Evolutionary conservation across 2,888 invertebrate species (phyloP).

Genomic region (Melanophora roralis): DNA sequence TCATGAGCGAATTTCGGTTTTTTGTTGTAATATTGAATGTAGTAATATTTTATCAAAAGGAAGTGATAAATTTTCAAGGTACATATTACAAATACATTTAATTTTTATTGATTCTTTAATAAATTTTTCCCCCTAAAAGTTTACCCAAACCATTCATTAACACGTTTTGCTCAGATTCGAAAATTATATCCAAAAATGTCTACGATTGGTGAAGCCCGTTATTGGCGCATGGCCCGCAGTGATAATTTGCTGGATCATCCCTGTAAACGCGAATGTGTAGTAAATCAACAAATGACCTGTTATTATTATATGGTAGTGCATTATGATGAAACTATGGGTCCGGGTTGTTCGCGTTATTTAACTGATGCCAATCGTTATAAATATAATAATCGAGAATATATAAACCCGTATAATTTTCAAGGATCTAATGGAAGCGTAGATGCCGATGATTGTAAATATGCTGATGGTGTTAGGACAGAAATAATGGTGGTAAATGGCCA

Average conservation of each 20-base stretch:
- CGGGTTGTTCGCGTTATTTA: conserved; percentile 69
- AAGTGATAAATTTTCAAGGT: conserved; percentile 53
- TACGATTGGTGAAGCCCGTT: conserved; percentile 63
- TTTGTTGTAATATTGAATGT: conserved; percentile 3
- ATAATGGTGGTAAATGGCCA: conserved; percentile 72
- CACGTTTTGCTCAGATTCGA: conserved; percentile 67
- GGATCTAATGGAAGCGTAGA: background rate
- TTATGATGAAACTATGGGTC: conserved; percentile 73
- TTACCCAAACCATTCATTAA: conserved; percentile 8
- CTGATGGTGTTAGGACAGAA: conserved; percentile 69
- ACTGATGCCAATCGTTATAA: conserved; percentile 68
- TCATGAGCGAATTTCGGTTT: conserved; percentile 29
- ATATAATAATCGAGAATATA: conserved; percentile 66
- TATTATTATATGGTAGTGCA: conserved; percentile 73
- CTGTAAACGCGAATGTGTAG: conserved; percentile 70
- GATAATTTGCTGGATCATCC: conserved; percentile 68
- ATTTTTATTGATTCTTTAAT: background rate
- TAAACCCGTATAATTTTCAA: conserved; percentile 64
- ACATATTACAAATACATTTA: background rate
- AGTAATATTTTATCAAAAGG: conserved; percentile 16
- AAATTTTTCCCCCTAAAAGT: conserved; percentile 4
- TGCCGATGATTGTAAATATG: conserved; percentile 71
- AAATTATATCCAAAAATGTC: conserved; percentile 68
- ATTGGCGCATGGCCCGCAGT: conserved; percentile 68
- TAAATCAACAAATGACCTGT: conserved; percentile 70